Evolutionary conservation across 2,888 invertebrate species (phyloP).

Genomic region (Acanthoscelides obtectus): DNA sequence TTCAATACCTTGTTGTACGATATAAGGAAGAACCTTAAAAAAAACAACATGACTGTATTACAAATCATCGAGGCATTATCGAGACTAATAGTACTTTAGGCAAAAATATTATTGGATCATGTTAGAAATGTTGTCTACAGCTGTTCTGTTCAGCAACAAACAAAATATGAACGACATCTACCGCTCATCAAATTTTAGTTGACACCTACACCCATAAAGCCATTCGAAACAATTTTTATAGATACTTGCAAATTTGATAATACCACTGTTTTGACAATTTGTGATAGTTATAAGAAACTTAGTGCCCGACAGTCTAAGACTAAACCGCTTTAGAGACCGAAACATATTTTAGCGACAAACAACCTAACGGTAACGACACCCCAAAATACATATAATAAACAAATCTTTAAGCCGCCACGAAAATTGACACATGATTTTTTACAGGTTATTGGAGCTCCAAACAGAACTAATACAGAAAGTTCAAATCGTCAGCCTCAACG

Average conservation of each 20-base stretch:
- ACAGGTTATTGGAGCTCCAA: background rate
- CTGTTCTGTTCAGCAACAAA: background rate
- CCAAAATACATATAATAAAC: background rate
- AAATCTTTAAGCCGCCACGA: background rate
- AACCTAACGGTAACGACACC: background rate
- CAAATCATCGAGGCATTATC: conserved; percentile 24
- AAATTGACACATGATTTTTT: background rate
- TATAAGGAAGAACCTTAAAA: too few relatives aligned
- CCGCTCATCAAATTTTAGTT: conserved; percentile 4
- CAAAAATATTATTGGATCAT: too few relatives aligned
- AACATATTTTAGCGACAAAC: background rate
- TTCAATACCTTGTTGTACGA: too few relatives aligned
- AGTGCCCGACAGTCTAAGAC: background rate
- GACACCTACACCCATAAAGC: conserved; percentile 19
- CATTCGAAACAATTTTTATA: conserved; percentile 22
- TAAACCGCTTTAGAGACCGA: background rate
- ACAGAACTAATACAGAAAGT: too few relatives aligned
- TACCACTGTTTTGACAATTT: conserved; percentile 2
- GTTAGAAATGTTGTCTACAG: too few relatives aligned
- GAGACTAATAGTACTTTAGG: too few relatives aligned
- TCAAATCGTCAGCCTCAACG: too few relatives aligned
- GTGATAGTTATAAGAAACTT: background rate
- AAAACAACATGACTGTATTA: too few relatives aligned
- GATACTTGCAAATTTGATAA: conserved; percentile 12
- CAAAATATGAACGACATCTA: conserved; percentile 1